Percentiles rank a stretch among this genome's conserved stretches.
Evolutionary conservation across 2,888 invertebrate species (phyloP).

Genomic region (Trachelus tabidus): DNA sequence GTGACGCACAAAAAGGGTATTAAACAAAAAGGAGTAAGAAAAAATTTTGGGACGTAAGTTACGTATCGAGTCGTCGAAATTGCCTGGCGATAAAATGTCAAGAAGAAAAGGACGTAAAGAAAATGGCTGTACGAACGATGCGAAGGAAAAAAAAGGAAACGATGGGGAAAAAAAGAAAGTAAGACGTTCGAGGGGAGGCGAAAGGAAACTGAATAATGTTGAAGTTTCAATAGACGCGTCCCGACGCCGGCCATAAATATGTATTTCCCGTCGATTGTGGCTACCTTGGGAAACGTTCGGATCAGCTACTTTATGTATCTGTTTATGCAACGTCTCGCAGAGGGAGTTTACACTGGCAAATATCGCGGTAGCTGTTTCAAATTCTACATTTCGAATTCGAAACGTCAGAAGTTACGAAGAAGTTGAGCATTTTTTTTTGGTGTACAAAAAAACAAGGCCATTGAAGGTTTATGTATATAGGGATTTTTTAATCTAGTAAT

Average conservation of each 20-base stretch:
- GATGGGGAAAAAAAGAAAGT: background rate
- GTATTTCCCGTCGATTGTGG: background rate
- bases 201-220: background rate
- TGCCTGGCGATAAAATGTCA: background rate
- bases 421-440: background rate
- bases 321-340: background rate
- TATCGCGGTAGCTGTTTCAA: background rate
- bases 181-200: background rate
- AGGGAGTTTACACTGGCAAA: background rate
- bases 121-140: background rate
- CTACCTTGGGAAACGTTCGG: background rate
- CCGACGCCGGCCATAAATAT: conserved; percentile 2
- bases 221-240: conserved; percentile 2
- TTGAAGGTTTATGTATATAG: background rate
- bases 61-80: background rate
- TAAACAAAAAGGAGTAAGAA: background rate
- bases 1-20: background rate
- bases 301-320: conserved; percentile 2
- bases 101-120: background rate
- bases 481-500: background rate
- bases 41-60: background rate
- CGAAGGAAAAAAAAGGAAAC: background rate
- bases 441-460: background rate
- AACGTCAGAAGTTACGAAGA: background rate
- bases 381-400: background rate